A percentile compares a stretch with the other conserved stretches of the same genome.
Conservation (phyloP, 2,113 vertebrate genomes). For the Chaetodon auriga region DNA sequence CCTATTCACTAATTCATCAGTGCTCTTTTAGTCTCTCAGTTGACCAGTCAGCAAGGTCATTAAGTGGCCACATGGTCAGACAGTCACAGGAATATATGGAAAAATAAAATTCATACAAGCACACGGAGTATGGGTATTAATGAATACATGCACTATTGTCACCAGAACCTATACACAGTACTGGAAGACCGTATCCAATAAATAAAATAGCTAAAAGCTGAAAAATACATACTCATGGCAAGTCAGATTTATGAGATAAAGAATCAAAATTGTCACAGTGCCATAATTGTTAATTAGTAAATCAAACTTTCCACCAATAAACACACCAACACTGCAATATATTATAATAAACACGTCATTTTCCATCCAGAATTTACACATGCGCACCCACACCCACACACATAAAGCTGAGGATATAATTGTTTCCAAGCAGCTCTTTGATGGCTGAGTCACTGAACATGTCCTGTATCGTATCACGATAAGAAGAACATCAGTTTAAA, state of each 20-base stretch:
- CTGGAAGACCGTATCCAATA: not conserved
- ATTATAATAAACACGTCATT: constrained; percentile 1
- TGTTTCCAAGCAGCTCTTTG: constrained; percentile 76
- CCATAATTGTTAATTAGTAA: not conserved
- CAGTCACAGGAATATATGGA: too few species aligned
- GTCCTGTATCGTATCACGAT: constrained; percentile 75
- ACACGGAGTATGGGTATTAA: too few species aligned
- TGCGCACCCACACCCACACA: constrained; percentile 28
- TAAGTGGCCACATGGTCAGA: too few species aligned
- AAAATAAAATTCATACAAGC: too few species aligned
- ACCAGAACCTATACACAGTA: not conserved
- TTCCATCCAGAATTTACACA: constrained; percentile 14
- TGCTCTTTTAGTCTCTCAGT: too few species aligned
- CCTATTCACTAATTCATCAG: too few species aligned
- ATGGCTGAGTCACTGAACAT: constrained; percentile 76
- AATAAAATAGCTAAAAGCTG: too few species aligned
- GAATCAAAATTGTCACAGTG: not conserved
- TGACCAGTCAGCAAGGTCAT: too few species aligned
- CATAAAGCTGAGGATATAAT: constrained; percentile 58
- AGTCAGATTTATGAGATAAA: too few species aligned
- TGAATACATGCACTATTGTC: not conserved
- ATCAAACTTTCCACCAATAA: not conserved
- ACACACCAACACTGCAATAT: not conserved
- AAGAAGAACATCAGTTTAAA: constrained; percentile 80
- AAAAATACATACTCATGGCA: too few species aligned